Percentiles rank a stretch among this genome's conserved stretches.
phyloP scores from a whole-genome alignment of 2,113 vertebrate species.

The Eurystomus gularis region DNA sequence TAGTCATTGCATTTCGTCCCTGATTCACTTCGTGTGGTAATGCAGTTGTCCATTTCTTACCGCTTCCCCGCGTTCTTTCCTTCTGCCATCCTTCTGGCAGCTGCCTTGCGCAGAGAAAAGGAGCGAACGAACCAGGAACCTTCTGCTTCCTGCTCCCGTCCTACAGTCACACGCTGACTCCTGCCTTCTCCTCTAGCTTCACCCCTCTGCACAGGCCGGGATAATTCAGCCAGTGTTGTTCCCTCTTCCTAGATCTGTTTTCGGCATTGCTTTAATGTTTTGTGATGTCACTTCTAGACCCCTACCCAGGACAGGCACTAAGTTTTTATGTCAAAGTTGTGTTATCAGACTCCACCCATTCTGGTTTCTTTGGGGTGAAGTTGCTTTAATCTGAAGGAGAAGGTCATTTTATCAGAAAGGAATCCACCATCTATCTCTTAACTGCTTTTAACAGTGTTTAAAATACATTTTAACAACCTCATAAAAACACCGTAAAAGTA shows the following conservation, averaged over 20 bases:
- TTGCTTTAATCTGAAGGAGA: constrained; percentile 9
- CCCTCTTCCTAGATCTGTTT: neutral
- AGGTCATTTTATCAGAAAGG: constrained; percentile 39
- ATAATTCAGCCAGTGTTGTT: neutral
- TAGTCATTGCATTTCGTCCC: neutral
- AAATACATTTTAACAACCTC: constrained; percentile 61
- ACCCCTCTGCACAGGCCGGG: neutral
- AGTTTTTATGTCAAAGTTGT: neutral
- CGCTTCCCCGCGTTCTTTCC: neutral
- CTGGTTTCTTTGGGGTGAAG: neutral
- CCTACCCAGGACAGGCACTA: neutral
- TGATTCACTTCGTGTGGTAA: neutral
- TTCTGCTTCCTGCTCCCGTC: neutral
- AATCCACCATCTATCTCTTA: constrained; percentile 1
- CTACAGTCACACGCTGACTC: neutral
- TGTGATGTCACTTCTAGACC: neutral
- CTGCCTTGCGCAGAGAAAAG: neutral
- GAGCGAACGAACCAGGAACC: neutral
- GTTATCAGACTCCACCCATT: constrained; percentile 9
- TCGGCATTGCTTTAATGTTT: neutral
- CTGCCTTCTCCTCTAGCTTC: neutral
- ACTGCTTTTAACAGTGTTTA: constrained; percentile 60
- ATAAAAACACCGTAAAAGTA: constrained; percentile 54
- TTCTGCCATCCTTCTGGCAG: neutral
- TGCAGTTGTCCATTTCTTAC: neutral